Evolutionary conservation across 2,113 vertebrate genomes (phyloP), one percentile per base, ranked within the genome.

Genomic region (Eudyptes chrysolophus): DNA sequence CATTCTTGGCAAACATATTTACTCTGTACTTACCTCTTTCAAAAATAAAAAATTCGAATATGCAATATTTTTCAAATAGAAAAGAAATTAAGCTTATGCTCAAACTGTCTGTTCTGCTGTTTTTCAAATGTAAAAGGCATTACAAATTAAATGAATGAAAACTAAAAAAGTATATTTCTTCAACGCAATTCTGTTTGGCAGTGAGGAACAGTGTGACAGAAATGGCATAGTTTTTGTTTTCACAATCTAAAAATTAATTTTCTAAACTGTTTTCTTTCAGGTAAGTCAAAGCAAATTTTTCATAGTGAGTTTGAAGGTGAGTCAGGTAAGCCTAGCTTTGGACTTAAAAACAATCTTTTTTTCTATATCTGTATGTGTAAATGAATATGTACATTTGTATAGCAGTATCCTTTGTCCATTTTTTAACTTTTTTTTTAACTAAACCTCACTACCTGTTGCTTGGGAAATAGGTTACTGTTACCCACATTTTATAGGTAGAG

Each of bases 261-360:
- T 86, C 34, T 70, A 27, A 93, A 93, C 36, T 75, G 38, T 80
- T 74, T 94, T 96, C 40, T 97, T 98, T 68, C 70, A 97, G 97
- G 96, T 98, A 97, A 94, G 94, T 92, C 94, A 91, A 92, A 90
- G 48, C 48, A 60, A 60, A 76, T 70, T 90, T 95, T 94, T 95
- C 86, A 26, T n/a, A 58, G 44, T 64, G 54, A 83, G 11, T 89
- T 68, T 85, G 64, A 94, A 87, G 21, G 52, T 36, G 87, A 83
- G 29, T 93, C 94, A 94, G 97, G 95, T 97, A 96, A 97, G 88
- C 13, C 32, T 20, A 62, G 10, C 36, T 86, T 75, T 75, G 64
- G 32, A 64, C 78, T 94, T 94, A 49, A 80, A 79, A 32, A 5
- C 40, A 38, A 3, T 21, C 16, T 68, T 89, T 89, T 81, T 75